These are phyloP conservation scores for Gymnocypris eckloni DNA, from an alignment of 2,797 vertebrate species.

Conservation along the genomic window DNA sequence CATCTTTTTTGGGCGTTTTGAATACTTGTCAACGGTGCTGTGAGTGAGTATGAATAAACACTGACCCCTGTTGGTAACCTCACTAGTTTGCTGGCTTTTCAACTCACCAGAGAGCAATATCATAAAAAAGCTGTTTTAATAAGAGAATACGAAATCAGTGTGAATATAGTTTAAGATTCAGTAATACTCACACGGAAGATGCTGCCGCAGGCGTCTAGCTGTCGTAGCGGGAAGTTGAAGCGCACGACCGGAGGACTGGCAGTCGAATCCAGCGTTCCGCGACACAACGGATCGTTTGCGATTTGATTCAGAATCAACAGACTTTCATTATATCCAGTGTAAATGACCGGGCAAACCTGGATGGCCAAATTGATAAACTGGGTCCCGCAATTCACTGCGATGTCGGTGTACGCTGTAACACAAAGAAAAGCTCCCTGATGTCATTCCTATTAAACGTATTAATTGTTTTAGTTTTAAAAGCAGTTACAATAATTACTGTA, in stretches of 20 bases:
- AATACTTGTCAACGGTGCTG: background rate
- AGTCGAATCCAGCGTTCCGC: slow-evolving; percentile 67
- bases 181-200: slow-evolving; percentile 70
- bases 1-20: background rate
- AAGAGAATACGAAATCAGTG: background rate
- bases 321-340: slow-evolving; percentile 75
- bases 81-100: background rate
- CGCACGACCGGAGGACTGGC: slow-evolving; percentile 70
- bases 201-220: slow-evolving; percentile 74
- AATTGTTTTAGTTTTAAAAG: background rate
- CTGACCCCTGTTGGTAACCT: background rate
- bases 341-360: slow-evolving; percentile 74
- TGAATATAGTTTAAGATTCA: background rate
- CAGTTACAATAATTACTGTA: background rate
- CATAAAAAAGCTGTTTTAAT: background rate
- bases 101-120: no score
- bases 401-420: slow-evolving; percentile 74
- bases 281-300: slow-evolving; percentile 56
- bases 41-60: background rate
- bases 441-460: background rate
- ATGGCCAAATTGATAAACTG: slow-evolving; percentile 72
- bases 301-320: slow-evolving; percentile 73
- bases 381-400: slow-evolving; percentile 74
- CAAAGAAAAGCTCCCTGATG: background rate
- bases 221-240: slow-evolving; percentile 75